Evolutionary conservation across 1,140 invertebrate species (phyloP).

Genomic region (Eriocheir sinensis): DNA sequence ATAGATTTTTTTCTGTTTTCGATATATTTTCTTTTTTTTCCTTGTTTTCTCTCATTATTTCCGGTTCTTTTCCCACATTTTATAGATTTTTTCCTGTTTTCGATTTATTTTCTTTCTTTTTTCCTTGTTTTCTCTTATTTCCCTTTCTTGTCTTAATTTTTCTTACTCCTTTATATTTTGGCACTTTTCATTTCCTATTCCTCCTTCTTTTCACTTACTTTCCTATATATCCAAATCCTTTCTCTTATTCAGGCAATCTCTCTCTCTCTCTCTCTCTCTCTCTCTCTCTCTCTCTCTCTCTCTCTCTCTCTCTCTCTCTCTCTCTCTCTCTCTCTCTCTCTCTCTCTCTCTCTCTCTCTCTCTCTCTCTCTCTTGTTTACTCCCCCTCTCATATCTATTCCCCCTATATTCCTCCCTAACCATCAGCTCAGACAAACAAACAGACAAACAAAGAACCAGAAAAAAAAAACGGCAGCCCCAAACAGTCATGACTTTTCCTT

Average conservation of each 20-base stretch:
- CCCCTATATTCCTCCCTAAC: not conserved
- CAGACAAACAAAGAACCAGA: too few species aligned
- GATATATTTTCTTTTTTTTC: too few species aligned
- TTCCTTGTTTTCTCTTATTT: not conserved
- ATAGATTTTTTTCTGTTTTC: too few species aligned
- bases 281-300: conserved; percentile 26
- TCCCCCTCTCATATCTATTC: not conserved
- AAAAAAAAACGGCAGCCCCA: too few species aligned
- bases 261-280: not conserved
- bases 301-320: not conserved
- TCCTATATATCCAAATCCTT: not conserved
- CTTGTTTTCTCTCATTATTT: too few species aligned
- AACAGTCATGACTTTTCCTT: too few species aligned
- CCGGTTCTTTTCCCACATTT: not conserved
- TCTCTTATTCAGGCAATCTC: not conserved
- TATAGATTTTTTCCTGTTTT: too few species aligned
- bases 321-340: conserved; percentile 13
- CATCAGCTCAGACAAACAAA: not conserved
- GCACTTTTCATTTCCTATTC: not conserved
- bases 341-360: conserved; percentile 59
- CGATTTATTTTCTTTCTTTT: not conserved
- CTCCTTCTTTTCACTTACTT: not conserved
- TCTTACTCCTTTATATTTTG: not conserved
- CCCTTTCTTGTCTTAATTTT: not conserved
- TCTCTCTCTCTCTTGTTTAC: not conserved